Evolutionary conservation across 1,140 invertebrate species (phyloP), one percentile per base, ranked within the genome.

Genomic region (Lordiphosa stackelbergi): DNA sequence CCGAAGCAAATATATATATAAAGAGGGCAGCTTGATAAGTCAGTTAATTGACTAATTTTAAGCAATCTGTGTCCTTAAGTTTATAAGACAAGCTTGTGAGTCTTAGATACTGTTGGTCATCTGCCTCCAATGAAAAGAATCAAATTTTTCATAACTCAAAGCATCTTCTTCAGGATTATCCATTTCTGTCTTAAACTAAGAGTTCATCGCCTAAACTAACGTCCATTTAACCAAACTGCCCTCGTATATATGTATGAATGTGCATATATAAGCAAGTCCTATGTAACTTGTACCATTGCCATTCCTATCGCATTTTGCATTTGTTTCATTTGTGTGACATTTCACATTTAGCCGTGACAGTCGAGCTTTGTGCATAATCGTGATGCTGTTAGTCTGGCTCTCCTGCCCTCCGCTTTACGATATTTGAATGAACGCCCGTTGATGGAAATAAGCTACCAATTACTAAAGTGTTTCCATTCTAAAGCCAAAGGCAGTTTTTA

Each of bases 381-480:
- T 81, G 63, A 81, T 81, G 65, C 77, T 62, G 71, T 83, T 83
- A 72, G 71, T 62, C 51, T 36, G 36, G 28, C 53, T 35, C 11
- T 41, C 9, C 38, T 16, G 10, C 28, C 19, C 19, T 34, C 12
- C 4, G 11, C 16, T 22, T 35, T n/a, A 12, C 16, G 13, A 53
- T 48, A 13, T 56, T 60, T 65, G 61, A 64, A 49, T 58, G 53
- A 47, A 34, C 53, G 35, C 48, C 51, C 46, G 51, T 63, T 65
- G 60, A 81, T 68, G 72, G 58, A 68, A 64, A 75, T 81, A 81
- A 81, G 77, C 77, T 75, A 81, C 68, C 75, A 81, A 81, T 81
- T 81, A 81, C 75, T 71, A 81, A 81, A 81, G 75, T 81, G 75
- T 83, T 79, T 72, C 61, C 43, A 75, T 53, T 72, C 43, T 61